Base-by-base conservation (phyloP, 2,888 invertebrate species). In the Lasioglossum figueresi region DNA sequence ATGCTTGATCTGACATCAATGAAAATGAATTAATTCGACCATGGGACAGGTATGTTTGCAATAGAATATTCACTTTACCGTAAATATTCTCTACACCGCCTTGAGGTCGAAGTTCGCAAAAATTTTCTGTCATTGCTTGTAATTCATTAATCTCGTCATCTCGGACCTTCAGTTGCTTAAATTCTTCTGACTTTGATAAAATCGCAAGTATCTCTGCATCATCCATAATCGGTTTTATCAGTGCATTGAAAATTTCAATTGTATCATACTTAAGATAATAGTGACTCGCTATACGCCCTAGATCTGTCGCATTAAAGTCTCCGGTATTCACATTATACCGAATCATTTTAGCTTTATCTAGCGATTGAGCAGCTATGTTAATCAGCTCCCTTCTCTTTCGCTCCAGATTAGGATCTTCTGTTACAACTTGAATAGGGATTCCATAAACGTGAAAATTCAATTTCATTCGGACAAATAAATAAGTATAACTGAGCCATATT, bases 181-280 rank as follows among this genome's bases (percentile, higher is more conserved):
- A 99, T 95, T 99, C 99, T 72, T 98, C 98, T 4, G 99, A 97
- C 86, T 97, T 96, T 0, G 99, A 98, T 77, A 99, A 97, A 97
- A 99, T 97, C 87, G 97, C 97, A n/a, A 99, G 96, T 45, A 99
- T 97, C 88, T 98, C 98, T 0, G 97, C 96, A 89, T 98, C 98
- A 5, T 97, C 97, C 98, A 99, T 98, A 43, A 97, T 96, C 59
- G 97, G 96, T 81, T 96, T 96, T 87, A 98, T 96, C 93, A 97
- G 96, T 88, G 98, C 98, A 95, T 99, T 99, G 95, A 99, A 98
- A 34, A 97, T 97, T 94, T 99, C 98, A 91, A 99, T 98, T 0
- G 99, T 99, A 91, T 98, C 98, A 94, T 98, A 98, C 88, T 99
- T 99, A 85, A 99, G 98, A 95, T 99, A 99, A 95, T 98, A 99